Evolutionary conservation across 1,140 invertebrate species (phyloP).

Genomic region (Drosophila jambulina): DNA sequence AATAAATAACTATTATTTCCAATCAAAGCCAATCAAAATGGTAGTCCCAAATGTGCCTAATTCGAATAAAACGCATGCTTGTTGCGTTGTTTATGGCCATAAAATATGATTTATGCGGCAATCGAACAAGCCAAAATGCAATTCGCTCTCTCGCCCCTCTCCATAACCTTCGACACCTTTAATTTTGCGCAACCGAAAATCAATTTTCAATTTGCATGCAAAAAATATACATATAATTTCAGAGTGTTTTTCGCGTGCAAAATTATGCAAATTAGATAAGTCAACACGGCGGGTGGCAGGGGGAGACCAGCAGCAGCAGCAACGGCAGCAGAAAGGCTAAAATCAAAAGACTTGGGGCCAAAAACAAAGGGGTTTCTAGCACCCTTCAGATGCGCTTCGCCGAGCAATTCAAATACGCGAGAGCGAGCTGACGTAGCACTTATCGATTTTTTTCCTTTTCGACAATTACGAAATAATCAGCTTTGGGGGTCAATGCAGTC

Average conservation of each 20-base stretch:
- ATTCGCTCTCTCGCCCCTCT: not conserved
- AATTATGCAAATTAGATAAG: conserved; percentile 72
- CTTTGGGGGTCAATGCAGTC: conserved; percentile 24
- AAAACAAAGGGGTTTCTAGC: conserved; percentile 44
- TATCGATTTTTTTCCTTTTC: conserved; percentile 34
- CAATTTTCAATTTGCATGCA: conserved; percentile 77
- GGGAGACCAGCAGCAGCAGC: conserved; percentile 1
- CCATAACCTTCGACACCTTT: conserved; percentile 66
- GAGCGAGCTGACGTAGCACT: conserved; percentile 41
- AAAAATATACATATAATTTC: conserved; percentile 50
- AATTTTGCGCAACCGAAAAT: conserved; percentile 71
- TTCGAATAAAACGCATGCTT: conserved; percentile 27
- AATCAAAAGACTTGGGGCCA: conserved; percentile 27
- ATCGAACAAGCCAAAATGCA: conserved; percentile 31
- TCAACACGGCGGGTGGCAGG: conserved; percentile 9
- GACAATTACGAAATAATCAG: conserved; percentile 44
- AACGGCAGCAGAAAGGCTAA: conserved; percentile 1
- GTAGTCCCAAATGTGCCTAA: conserved; percentile 32
- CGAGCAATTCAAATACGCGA: conserved; percentile 37
- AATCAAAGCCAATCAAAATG: conserved; percentile 70
- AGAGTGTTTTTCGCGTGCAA: conserved; percentile 71
- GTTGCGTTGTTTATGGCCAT: conserved; percentile 42
- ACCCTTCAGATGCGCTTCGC: conserved; percentile 47
- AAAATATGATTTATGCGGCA: conserved; percentile 60
- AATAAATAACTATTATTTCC: conserved; percentile 31